Evolutionary conservation across 1,140 invertebrate genomes (phyloP).

Genomic region (Calycopis cecrops): DNA sequence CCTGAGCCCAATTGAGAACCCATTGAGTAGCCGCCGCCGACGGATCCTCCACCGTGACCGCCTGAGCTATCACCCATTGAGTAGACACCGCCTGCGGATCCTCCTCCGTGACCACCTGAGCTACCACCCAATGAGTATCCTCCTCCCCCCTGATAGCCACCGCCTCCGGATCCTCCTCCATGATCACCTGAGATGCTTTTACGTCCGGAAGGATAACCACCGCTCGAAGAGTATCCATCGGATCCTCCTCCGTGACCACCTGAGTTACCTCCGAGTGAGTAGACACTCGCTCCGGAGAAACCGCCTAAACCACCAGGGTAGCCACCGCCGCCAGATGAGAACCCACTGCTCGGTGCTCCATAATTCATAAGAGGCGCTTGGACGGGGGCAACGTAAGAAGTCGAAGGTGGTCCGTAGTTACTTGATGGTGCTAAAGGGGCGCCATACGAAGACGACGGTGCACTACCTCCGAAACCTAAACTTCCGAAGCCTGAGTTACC

Average conservation of each 20-base stretch:
- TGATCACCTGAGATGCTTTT: no score
- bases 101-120: no score
- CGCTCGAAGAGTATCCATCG: slow-evolving; percentile 25
- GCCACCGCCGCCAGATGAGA: slow-evolving; percentile 32
- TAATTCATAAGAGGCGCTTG: slow-evolving; percentile 56
- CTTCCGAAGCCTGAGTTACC: slow-evolving; percentile 42
- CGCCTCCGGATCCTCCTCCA: no score
- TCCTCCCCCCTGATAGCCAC: no score
- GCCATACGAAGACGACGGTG: slow-evolving; percentile 51
- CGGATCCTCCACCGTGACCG: no score
- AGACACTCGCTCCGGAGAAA: slow-evolving; percentile 36
- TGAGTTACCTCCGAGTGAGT: slow-evolving; percentile 39
- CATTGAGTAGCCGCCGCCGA: slow-evolving; percentile 12
- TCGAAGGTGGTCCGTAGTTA: slow-evolving; percentile 60
- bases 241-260: slow-evolving; percentile 24
- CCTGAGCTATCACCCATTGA: no score
- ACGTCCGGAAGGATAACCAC: no score
- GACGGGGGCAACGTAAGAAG: slow-evolving; percentile 51
- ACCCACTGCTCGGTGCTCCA: slow-evolving; percentile 45
- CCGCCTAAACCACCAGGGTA: slow-evolving; percentile 41
- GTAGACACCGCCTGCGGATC: no score
- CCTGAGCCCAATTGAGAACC: slow-evolving; percentile 34
- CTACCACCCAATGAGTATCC: no score
- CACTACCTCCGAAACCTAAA: slow-evolving; percentile 43
- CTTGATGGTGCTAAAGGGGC: slow-evolving; percentile 57